Conservation (phyloP, 2,797 vertebrate species). For the Scomberomorus guttatus region DNA sequence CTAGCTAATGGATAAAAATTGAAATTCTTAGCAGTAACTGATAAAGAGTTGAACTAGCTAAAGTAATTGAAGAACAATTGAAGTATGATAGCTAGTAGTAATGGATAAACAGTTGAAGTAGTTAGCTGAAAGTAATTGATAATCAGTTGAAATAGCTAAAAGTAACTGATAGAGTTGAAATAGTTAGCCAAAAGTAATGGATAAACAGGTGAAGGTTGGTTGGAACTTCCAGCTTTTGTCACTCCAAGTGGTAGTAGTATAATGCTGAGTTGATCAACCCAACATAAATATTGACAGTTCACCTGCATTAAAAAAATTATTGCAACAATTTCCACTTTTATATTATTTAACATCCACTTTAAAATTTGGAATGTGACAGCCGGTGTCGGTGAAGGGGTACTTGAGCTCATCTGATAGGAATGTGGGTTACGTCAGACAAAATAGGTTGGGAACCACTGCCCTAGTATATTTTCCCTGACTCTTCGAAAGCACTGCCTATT, state of each 20-base stretch:
- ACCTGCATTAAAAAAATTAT: no score
- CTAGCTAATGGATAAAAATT: not conserved
- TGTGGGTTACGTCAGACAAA: not conserved
- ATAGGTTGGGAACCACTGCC: not conserved
- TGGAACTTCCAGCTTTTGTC: no score
- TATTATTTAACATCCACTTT: not conserved
- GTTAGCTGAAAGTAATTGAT: no score
- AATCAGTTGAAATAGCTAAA: no score
- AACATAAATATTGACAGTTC: no score
- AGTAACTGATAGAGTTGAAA: not conserved
- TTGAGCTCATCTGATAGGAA: not conserved
- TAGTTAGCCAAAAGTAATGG: not conserved
- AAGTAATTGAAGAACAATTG: no score
- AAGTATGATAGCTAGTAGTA: no score
- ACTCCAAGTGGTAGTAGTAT: no score
- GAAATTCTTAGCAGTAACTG: not conserved
- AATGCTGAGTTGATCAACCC: not conserved
- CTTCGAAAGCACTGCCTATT: slow-evolving; percentile 6
- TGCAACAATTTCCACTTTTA: not conserved
- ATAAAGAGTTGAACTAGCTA: not conserved
- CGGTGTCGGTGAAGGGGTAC: not conserved
- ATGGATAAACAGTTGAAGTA: not conserved
- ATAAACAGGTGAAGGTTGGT: no score
- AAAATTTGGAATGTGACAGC: not conserved
- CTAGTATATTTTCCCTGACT: not conserved